Conservation (phyloP, 2,888 invertebrate genomes). For the Elgonia sp. region DNA sequence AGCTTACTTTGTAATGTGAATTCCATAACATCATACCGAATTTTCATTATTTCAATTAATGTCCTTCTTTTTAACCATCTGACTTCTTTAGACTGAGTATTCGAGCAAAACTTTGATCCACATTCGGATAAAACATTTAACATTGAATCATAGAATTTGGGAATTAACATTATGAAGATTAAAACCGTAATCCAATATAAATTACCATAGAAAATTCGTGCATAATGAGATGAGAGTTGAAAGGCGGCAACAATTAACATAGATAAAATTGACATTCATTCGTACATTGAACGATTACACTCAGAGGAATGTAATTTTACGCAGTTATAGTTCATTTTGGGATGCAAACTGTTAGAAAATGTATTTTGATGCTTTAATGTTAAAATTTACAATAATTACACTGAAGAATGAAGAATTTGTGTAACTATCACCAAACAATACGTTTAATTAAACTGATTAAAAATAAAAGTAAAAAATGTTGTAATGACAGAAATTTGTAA, state of each 20-base stretch:
- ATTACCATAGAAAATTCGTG: constrained; percentile 73
- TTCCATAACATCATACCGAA: constrained; percentile 84
- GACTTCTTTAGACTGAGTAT: constrained; percentile 37
- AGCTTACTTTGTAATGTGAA: constrained; percentile 84
- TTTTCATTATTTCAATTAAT: constrained; percentile 80
- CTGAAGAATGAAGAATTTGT: no score
- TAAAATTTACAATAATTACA: no score
- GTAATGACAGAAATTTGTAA: no score
- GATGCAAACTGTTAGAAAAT: not conserved
- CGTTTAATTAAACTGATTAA: no score
- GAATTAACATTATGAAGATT: constrained; percentile 69
- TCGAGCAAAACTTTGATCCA: constrained; percentile 63
- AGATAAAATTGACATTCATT: constrained; percentile 63
- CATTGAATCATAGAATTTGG: constrained; percentile 59
- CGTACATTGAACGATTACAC: constrained; percentile 59
- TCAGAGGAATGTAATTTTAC: constrained; percentile 38
- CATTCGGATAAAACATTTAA: constrained; percentile 62
- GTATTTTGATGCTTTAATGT: no score
- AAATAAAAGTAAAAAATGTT: no score
- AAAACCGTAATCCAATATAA: constrained; percentile 64
- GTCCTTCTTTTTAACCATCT: constrained; percentile 63
- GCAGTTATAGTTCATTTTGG: constrained; percentile 47
- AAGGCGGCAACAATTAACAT: constrained; percentile 67
- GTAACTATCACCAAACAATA: no score
- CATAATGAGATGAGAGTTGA: constrained; percentile 76